These are phyloP conservation scores for Chrysolina haemoptera DNA, from an alignment of 2,888 invertebrate species.

Conservation along the genomic window DNA sequence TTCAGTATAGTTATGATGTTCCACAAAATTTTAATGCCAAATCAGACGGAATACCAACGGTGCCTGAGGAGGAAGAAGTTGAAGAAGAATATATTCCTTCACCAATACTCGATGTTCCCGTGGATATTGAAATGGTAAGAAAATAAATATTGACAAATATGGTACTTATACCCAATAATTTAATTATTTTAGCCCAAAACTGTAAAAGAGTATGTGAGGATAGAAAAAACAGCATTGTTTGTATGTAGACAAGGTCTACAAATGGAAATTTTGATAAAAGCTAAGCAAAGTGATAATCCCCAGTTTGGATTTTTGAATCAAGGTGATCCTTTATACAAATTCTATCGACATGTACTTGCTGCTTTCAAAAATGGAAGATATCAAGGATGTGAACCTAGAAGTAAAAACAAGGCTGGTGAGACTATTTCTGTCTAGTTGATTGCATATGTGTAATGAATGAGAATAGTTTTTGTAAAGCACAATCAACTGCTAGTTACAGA, in stretches of 20 bases:
- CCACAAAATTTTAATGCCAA: constrained; percentile 70
- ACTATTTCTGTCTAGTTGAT: constrained; percentile 44
- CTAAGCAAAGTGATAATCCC: constrained; percentile 94
- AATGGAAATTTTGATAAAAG: constrained; percentile 98
- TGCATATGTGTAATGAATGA: no score
- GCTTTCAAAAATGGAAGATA: constrained; percentile 81
- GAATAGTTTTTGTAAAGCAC: no score
- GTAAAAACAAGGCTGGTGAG: constrained; percentile 63
- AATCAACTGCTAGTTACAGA: no score
- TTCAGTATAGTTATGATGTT: constrained; percentile 83
- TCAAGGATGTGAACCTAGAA: constrained; percentile 71
- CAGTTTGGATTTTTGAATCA: constrained; percentile 95
- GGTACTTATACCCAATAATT: neutral
- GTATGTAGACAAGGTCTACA: constrained; percentile 93
- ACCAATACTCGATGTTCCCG: constrained; percentile 82
- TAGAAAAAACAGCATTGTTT: constrained; percentile 94
- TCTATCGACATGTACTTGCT: constrained; percentile 85
- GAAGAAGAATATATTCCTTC: constrained; percentile 85
- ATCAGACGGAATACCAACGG: constrained; percentile 67
- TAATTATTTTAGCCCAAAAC: constrained; percentile 13
- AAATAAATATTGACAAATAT: neutral
- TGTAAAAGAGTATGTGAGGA: constrained; percentile 78
- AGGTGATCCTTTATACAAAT: constrained; percentile 87
- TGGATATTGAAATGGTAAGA: constrained; percentile 80
- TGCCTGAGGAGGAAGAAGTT: constrained; percentile 70